Base-by-base conservation (phyloP, 2,888 invertebrate genomes). In the Drosophila antonietae region DNA sequence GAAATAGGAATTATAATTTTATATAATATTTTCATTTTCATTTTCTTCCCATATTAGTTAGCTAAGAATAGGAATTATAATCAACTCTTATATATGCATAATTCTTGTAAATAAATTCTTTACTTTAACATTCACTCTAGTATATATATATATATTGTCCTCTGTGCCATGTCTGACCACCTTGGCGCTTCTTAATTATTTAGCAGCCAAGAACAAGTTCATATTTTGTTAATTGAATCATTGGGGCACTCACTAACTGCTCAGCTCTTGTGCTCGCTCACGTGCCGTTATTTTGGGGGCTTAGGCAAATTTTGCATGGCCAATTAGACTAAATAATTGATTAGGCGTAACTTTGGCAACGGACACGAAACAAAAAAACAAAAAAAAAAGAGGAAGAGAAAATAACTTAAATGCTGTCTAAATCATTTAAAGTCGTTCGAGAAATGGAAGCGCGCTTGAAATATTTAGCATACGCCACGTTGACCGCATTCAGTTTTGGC, bases 381-480 rank as follows among this genome's bases (percentile, higher is more conserved):
- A 1, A 37, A 14, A 20, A 1, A 35, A 7, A 41, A 20, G 20
- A 31, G 2, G 14, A 28, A 23, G 10, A 33, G 10, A 18, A 1
- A 7, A 55, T 6, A 39, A 18, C 46, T 43, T 52, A 73, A 41
- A 37, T 33, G 47, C 37, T 7, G 60, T 43, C 58, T 49, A 59
- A 84, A 58, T 68, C 68, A 61, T 76, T 65, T 47, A 60, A 65
- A 66, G 51, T 46, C 60, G 60, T 52, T 57, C 47, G 47, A 51
- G 47, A 57, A 55, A 60, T 49, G 58, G 23, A 58, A 71, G 18
- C 33, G 56, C 58, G 64, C 60, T 51, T 84, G 33, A 84, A 84
- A 87, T 76, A 87, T 87, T 87, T 73, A 84, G 65, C 75, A 71
- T 71, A 70, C 71, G 73, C 68, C 77, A 62, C 52, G 73, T 59